Conservation (phyloP, 2,113 vertebrate species). For the Thermophis baileyi region DNA sequence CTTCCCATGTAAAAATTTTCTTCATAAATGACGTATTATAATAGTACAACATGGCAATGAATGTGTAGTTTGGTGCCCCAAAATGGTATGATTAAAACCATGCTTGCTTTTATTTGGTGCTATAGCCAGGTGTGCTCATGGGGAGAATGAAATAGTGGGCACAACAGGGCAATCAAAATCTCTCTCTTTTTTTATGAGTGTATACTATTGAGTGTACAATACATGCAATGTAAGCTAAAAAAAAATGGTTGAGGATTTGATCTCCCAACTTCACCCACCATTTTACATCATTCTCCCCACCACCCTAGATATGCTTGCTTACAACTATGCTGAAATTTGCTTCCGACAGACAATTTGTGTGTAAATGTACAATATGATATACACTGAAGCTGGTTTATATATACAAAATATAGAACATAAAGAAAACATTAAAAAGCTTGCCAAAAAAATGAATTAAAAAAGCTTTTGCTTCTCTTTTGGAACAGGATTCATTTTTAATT, state of each 20-base stretch:
- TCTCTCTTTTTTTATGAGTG: neutral
- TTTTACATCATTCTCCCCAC: neutral
- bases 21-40: neutral
- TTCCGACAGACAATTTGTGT: neutral
- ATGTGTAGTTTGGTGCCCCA: neutral
- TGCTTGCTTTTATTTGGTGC: neutral
- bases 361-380: neutral
- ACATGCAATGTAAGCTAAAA: neutral
- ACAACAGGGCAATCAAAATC: neutral
- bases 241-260: neutral
- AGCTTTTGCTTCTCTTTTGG: neutral
- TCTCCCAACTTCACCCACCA: neutral
- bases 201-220: neutral
- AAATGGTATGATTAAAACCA: neutral
- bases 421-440: neutral
- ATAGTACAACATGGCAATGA: neutral
- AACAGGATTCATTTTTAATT: neutral
- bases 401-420: neutral
- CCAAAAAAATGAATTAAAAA: neutral
- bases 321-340: neutral
- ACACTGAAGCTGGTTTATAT: neutral
- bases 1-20: neutral
- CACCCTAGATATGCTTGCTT: neutral
- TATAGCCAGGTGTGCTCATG: neutral
- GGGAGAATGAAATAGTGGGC: neutral